Base-by-base conservation (phyloP, 2,888 invertebrate species). In the Calameuta filiformis region DNA sequence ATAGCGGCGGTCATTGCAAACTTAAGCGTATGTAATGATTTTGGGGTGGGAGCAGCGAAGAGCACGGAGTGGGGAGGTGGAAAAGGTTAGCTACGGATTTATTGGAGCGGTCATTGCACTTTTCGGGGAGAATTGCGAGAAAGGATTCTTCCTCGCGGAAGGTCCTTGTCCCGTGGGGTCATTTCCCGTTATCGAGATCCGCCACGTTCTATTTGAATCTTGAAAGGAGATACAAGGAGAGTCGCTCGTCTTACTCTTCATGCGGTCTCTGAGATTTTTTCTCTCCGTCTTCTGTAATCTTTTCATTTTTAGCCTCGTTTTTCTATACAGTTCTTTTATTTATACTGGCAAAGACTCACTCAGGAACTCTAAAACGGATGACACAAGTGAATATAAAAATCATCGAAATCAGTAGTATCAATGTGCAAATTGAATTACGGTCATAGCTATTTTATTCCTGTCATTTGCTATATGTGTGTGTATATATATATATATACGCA, bases 31-130 rank as follows among this genome's bases (percentile, higher is more conserved):
- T 87, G 88, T 87, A 86, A 89, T 89, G 83, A 86, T 87, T 86
- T 83, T 77, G 83, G 80, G 85, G 84, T 79, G 85, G 87, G 85
- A 84, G 85, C 76, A 77, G 78, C 76, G 35, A 78, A 79, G 82
- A 80, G 6, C 31, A 31, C 11, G 34, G 76, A 73, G 77, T 68
- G 40, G 31, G 71, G 71, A 9, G 4, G 30, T 12, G 35, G 76
- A 11, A 68, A 23, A 80, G 79, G 71, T 56, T 23, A 56, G 79
- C 79, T 85, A 81, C 85, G 85, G 86, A 88, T 90, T 91, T 90
- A 91, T 91, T 90, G 90, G 90, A 90, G 89, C 90, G 90, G 91
- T 90, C 90, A 88, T 89, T 91, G 91, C 90, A 90, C 90, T 85
- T 86, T 85, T 85, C 84, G 81, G 35, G 31, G 71, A 71, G 71